Conservation (phyloP, 2,113 vertebrate genomes). For the Phasianus colchicus region DNA sequence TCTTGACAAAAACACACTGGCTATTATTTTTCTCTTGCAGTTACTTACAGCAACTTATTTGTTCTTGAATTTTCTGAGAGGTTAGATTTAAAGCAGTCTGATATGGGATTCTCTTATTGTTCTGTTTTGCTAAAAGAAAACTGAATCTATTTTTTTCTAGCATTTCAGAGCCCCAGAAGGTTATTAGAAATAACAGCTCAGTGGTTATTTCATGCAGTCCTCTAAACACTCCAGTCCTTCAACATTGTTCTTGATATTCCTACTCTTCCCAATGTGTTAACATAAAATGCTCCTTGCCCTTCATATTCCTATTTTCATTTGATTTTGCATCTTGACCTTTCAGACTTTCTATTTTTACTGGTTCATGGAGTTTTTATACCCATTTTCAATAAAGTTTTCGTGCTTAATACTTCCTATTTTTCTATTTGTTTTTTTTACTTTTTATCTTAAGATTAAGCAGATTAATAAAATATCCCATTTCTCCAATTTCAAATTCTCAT, state of each 20-base stretch:
- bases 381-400: neutral
- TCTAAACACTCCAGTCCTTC: neutral
- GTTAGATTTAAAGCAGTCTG: neutral
- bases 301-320: neutral
- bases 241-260: neutral
- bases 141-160: neutral
- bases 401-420: neutral
- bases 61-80: neutral
- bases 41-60: neutral
- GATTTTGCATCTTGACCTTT: neutral
- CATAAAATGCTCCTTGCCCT: neutral
- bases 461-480: neutral
- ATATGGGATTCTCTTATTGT: neutral
- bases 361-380: neutral
- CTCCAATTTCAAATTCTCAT: neutral
- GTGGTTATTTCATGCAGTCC: neutral
- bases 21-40: neutral
- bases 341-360: neutral
- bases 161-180: neutral
- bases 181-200: neutral
- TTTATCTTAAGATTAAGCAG: neutral
- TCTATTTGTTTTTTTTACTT: neutral
- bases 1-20: neutral
- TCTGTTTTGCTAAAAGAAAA: neutral
- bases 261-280: neutral